A percentile compares a stretch with the other conserved stretches of the same genome.
phyloP scores from a whole-genome alignment of 2,113 vertebrate genomes.

The Mixornis gularis region DNA sequence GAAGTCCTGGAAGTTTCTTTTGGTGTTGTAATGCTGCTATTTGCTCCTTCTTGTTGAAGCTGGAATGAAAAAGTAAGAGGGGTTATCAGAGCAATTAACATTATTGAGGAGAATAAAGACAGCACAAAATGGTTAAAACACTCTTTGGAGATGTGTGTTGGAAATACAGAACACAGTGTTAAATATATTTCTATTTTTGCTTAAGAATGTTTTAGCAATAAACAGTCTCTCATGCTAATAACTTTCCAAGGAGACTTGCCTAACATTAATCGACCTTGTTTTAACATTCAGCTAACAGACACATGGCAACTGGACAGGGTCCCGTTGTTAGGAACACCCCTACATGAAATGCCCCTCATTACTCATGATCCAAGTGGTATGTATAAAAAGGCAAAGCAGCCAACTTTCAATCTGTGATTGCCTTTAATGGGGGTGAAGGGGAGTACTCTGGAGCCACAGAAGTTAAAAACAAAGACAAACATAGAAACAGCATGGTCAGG shows the following conservation, averaged over 20 bases:
- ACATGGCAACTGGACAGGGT: conserved; percentile 46
- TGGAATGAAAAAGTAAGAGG: neutral
- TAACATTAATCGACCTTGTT: conserved; percentile 60
- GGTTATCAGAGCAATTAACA: neutral
- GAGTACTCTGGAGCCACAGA: conserved; percentile 20
- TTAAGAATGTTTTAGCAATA: conserved; percentile 57
- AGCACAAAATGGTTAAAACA: neutral
- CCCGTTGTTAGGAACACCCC: conserved; percentile 34
- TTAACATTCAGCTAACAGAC: conserved; percentile 62
- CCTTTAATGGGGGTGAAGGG: conserved; percentile 49
- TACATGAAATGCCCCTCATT: conserved; percentile 59
- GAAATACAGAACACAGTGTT: conserved; percentile 13
- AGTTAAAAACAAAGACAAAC: conserved; percentile 56
- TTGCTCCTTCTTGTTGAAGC: neutral
- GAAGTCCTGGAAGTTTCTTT: neutral
- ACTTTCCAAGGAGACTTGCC: conserved; percentile 62
- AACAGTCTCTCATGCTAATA: conserved; percentile 49
- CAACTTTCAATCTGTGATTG: conserved; percentile 27
- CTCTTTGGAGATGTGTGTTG: neutral
- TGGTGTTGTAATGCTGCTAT: neutral
- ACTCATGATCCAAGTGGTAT: conserved; percentile 41
- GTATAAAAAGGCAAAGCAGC: conserved; percentile 18
- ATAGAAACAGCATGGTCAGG: conserved; percentile 49
- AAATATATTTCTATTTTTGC: conserved; percentile 63
- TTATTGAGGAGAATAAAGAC: conserved; percentile 11